A percentile compares a stretch with the other conserved stretches of the same genome.
Evolutionary conservation across 2,888 invertebrate species (phyloP).

Genomic region (Neocrepidodera transversa): DNA sequence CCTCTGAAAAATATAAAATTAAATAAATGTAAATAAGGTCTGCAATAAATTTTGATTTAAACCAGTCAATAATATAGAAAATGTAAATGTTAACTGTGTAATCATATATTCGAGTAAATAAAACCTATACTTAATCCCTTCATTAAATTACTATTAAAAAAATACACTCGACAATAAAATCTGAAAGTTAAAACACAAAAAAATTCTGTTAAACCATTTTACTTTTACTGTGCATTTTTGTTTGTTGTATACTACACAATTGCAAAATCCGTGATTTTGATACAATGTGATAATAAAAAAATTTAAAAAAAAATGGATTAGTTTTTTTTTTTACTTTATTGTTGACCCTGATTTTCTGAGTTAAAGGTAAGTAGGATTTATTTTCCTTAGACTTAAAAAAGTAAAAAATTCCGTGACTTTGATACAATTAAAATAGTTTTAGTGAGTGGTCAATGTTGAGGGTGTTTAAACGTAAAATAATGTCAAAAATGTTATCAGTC

Average conservation of each 20-base stretch:
- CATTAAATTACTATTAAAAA: constrained; percentile 13
- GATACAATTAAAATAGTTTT: too few species aligned
- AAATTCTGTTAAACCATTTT: not conserved
- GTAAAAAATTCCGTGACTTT: too few species aligned
- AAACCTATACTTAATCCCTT: not conserved
- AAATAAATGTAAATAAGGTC: constrained; percentile 13
- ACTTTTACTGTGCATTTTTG: constrained; percentile 2
- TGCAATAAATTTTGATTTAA: constrained; percentile 16
- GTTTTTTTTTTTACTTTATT: too few species aligned
- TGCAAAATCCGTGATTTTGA: constrained; percentile 11
- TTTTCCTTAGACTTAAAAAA: too few species aligned
- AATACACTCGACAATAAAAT: constrained; percentile 16
- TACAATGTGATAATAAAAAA: constrained; percentile 18
- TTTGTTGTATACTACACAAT: constrained; percentile 16
- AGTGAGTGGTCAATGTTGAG: too few species aligned
- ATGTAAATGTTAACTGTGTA: constrained; percentile 16
- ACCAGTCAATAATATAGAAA: constrained; percentile 18
- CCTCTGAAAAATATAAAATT: constrained; percentile 4
- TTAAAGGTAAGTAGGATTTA: too few species aligned
- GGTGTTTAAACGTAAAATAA: too few species aligned
- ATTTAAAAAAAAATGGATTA: too few species aligned
- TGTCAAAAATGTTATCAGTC: too few species aligned
- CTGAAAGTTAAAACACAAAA: not conserved
- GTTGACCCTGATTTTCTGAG: too few species aligned
- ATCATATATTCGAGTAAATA: constrained; percentile 16